Conservation (phyloP, 2,113 vertebrate species). For the Elephas maximus region DNA sequence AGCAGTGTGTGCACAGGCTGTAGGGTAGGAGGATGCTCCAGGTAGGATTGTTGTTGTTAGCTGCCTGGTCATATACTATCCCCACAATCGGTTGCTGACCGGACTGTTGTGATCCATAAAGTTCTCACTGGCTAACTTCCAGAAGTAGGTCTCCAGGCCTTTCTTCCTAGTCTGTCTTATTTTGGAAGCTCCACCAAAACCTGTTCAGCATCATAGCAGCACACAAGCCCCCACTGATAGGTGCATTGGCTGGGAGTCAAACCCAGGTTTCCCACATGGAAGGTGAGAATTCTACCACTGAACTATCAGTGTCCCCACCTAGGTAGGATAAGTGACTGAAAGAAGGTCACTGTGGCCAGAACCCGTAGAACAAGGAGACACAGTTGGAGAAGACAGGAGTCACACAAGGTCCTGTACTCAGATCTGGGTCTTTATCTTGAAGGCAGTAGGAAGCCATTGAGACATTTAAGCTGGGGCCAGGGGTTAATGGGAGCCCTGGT, state of each 20-base stretch:
- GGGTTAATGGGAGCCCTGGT: too few relatives aligned
- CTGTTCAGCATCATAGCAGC: not conserved
- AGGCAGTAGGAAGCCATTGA: not conserved
- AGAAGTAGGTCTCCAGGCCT: not conserved
- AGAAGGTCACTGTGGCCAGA: not conserved
- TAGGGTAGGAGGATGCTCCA: not conserved
- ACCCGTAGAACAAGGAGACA: not conserved
- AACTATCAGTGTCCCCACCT: not conserved
- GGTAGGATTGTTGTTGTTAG: not conserved
- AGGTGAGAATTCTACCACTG: not conserved
- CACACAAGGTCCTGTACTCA: not conserved
- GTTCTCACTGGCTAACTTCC: not conserved
- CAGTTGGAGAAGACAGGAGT: not conserved
- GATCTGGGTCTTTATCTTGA: not conserved
- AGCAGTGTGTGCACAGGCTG: not conserved
- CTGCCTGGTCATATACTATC: not conserved
- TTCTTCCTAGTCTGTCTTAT: not conserved
- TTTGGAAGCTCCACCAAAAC: not conserved
- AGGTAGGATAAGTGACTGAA: fast-evolving
- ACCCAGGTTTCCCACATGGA: not conserved
- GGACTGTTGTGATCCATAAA: not conserved
- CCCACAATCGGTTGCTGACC: not conserved
- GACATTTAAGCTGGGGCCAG: not conserved
- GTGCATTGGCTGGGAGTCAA: not conserved
- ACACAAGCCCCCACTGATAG: not conserved